Conservation (phyloP, 2,797 vertebrate genomes). For the Pangasius sanitwongsei region DNA sequence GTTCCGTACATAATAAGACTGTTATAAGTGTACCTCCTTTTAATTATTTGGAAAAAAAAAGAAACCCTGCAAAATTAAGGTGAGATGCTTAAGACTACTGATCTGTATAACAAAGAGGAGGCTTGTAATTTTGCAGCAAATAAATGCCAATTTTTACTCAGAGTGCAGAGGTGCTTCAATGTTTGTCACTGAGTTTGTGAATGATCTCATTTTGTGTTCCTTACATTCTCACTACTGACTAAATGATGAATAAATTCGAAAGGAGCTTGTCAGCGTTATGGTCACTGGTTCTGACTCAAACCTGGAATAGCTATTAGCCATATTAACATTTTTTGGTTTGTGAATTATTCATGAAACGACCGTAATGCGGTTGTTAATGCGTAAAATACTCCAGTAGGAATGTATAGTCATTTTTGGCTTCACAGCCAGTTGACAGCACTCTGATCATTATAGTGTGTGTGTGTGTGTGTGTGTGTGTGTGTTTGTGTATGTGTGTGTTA, state of each 20-base stretch:
- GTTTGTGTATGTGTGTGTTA: conserved; percentile 36
- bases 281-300: neutral
- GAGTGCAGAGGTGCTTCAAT: neutral
- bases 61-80: neutral
- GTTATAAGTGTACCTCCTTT: neutral
- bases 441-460: conserved; percentile 30
- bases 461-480: conserved; percentile 22
- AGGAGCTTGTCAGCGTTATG: neutral
- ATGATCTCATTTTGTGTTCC: neutral
- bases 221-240: neutral
- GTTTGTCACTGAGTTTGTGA: neutral
- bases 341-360: neutral
- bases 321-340: neutral
- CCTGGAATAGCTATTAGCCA: neutral
- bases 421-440: conserved; percentile 6
- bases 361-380: neutral
- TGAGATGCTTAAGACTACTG: neutral
- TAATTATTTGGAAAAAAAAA: neutral
- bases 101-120: neutral
- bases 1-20: neutral
- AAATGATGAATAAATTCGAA: neutral
- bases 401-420: conserved; percentile 10
- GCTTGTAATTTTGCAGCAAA: neutral
- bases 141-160: neutral
- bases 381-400: neutral